A percentile compares a stretch with the other conserved stretches of the same genome.
Conservation (phyloP, 2,113 vertebrate species). For the Oncorhynchus mykiss region DNA sequence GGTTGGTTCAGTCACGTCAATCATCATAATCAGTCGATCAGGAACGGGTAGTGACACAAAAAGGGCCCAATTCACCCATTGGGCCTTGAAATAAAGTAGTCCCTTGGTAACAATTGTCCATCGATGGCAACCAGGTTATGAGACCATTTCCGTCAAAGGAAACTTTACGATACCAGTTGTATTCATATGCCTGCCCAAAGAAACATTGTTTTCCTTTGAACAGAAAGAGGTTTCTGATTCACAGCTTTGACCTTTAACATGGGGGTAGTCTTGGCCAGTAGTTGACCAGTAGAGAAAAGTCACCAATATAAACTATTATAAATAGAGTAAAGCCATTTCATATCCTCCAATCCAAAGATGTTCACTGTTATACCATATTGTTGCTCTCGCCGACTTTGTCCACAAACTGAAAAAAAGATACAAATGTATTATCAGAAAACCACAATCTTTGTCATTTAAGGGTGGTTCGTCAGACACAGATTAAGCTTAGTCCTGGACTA, state of each 20-base stretch:
- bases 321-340: slow-evolving; percentile 19
- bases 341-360: slow-evolving; percentile 17
- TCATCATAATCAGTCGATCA: slow-evolving; percentile 22
- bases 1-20: slow-evolving; percentile 15
- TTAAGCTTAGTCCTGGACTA: too few relatives aligned
- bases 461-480: too few relatives aligned
- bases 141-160: slow-evolving; percentile 31
- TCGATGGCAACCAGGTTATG: slow-evolving; percentile 20
- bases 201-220: slow-evolving; percentile 26
- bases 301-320: slow-evolving; percentile 33
- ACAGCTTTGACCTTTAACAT: slow-evolving; percentile 27
- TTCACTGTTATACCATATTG: slow-evolving; percentile 93
- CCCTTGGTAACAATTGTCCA: slow-evolving; percentile 22
- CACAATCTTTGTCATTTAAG: background rate
- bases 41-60: slow-evolving; percentile 33
- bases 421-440: background rate
- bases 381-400: slow-evolving; percentile 95
- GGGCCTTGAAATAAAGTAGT: slow-evolving; percentile 23
- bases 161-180: slow-evolving; percentile 24
- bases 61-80: slow-evolving; percentile 33
- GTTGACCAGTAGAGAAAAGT: slow-evolving; percentile 24
- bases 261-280: slow-evolving; percentile 12
- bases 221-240: slow-evolving; percentile 33
- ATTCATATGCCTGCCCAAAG: slow-evolving; percentile 6
- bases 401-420: slow-evolving; percentile 79